Base-by-base conservation (phyloP, 1,140 invertebrate genomes). In the Heliconius congener region DNA sequence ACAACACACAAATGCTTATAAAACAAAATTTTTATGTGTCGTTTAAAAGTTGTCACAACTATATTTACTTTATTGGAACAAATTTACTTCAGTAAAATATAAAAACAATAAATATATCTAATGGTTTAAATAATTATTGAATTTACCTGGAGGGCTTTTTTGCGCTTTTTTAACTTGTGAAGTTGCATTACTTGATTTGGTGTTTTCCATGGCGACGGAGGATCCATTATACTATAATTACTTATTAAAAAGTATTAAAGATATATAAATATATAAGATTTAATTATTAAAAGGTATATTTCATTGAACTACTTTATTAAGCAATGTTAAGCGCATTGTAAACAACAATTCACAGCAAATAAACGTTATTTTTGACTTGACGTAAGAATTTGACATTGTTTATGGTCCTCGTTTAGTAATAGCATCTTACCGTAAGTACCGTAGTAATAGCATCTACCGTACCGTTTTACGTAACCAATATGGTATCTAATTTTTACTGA, bases 81-180 rank as follows among this genome's bases (percentile, higher is more conserved):
- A 23, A 57, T n/a, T 57, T 2, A 23, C 5, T 55, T 55, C 16
- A 8, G 9, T 57, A 9, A 23, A 66, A 71, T 60, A 60, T 74
- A 71, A 80, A 19, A 72, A 8, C 4, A 23, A 27, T 27, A 1
- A 27, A 66, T 13, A 27, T n/a, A 37, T 37, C 16, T 77, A 70
- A 66, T 52, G 6, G 5, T 42, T 73, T 66, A 70, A 77, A 70
- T 73, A 71, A 76, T 34, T 70, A 77, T 81, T 9, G 2, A 57
- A 85, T 96, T 93, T 81, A 96, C 96, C 92, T 97, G 96, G 71
- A 97, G 93, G 19, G 96, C 96, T 90, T 95, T 95, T 91, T 97
- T 97, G 87, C 96, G 96, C 82, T 95, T 92, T 88, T 97, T 97
- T 72, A 97, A 84, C 77, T 96, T 95, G 88, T 96, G 96, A 27